A percentile compares a stretch with the other conserved stretches of the same genome.
Conservation (phyloP, 2,113 vertebrate species). For the cat (Felis catus) region DNA sequence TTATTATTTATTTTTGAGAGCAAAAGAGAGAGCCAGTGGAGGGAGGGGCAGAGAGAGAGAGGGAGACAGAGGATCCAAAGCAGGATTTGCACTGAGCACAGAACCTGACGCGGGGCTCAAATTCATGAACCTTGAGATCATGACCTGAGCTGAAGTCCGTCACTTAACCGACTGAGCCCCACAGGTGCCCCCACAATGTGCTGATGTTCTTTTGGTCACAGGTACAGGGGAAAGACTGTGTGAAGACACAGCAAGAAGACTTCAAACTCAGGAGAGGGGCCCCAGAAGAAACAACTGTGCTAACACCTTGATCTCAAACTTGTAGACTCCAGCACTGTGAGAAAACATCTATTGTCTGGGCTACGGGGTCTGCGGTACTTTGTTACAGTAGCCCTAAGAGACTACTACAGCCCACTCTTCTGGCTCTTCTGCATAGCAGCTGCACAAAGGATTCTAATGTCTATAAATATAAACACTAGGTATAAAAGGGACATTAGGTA, state of each 20-base stretch:
- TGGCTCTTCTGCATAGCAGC: not conserved
- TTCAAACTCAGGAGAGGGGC: not conserved
- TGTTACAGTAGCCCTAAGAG: not conserved
- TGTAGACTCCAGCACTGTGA: not conserved
- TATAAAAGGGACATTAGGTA: not conserved
- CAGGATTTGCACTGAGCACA: no score
- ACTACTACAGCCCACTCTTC: not conserved
- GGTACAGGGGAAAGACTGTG: not conserved
- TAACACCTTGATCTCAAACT: not conserved
- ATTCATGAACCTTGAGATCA: no score
- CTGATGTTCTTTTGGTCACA: not conserved
- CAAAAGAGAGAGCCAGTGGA: no score
- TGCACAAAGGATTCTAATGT: not conserved
- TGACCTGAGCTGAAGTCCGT: no score
- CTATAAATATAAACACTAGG: not conserved
- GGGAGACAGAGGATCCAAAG: no score
- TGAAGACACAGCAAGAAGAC: not conserved
- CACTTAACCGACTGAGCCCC: no score
- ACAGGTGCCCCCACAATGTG: no score
- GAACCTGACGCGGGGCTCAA: no score
- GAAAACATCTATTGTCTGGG: not conserved
- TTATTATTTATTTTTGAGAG: no score
- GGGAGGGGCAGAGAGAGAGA: no score
- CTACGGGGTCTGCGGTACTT: not conserved
- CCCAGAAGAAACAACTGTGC: not conserved